phyloP scores from a whole-genome alignment of 2,797 vertebrate species.

The Bufotes viridis region DNA sequence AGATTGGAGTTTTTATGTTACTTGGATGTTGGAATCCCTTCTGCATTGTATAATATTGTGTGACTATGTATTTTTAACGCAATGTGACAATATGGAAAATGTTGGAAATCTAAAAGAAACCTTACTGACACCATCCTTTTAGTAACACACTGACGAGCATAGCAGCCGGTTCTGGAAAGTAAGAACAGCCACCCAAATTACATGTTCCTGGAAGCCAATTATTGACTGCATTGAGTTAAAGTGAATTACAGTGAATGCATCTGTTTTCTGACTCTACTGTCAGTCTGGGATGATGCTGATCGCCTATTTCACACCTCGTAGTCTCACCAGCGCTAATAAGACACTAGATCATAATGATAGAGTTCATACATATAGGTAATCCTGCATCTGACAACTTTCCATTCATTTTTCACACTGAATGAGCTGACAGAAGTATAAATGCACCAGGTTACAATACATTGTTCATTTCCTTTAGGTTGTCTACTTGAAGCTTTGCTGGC shows the following conservation, averaged over 20 bases:
- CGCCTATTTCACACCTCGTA: neutral
- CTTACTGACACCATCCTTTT: neutral
- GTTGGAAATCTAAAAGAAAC: neutral
- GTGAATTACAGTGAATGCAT: constrained; percentile 4
- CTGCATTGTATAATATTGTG: no score
- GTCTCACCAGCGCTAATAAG: neutral
- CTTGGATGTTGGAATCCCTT: no score
- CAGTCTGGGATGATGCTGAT: neutral
- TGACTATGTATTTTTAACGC: no score
- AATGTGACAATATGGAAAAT: neutral
- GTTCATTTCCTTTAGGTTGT: neutral
- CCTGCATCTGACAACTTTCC: neutral
- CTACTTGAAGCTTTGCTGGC: neutral
- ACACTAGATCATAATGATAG: neutral
- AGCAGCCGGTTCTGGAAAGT: neutral
- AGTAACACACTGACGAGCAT: neutral
- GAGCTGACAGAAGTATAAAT: neutral
- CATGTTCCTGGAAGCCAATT: constrained; percentile 22
- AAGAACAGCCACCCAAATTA: constrained; percentile 17
- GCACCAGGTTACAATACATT: neutral
- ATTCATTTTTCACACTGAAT: neutral
- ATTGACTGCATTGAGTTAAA: neutral
- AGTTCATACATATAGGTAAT: neutral
- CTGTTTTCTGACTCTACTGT: neutral
- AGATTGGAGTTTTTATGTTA: no score